Evolutionary conservation across 2,797 vertebrate genomes (phyloP), one percentile per base, ranked within the genome.

Genomic region (Gymnothorax reevesii): DNA sequence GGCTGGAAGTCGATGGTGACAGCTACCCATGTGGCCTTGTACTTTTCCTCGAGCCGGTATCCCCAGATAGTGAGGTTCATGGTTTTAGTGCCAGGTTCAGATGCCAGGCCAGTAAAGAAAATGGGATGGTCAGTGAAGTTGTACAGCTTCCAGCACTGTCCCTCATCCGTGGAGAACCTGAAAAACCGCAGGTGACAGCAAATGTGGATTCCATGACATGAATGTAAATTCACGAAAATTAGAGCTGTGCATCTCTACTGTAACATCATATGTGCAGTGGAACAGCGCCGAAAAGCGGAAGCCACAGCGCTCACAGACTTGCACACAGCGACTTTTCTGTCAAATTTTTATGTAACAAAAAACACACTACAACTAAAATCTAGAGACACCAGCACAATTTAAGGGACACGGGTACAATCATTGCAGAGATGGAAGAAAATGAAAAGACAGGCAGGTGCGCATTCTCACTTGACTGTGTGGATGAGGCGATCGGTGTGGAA

Each of bases 11-110:
- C 95, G 2, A 97, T 95, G 86, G 96, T 96, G 87, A 97, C 93
- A 0, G 95, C 92, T 4, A 96, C 95, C 96, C 96, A 96, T 91
- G 95, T 96, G 59, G 95, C 95, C 88, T 94, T 94, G 27, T 92
- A 89, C 22, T 95, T 93, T 0, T 94, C 95, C 82, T 97, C 95
- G 0, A 94, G 95, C 64, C 95, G 90, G 89, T 95, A 97, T 20
- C 96, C 96, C 94, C 96, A 97, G 85, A 97, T 94, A 10, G 96
- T 97, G 89, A 97, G 94, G 0, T 93, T 96, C 95, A 96, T 92
- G 85, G 96, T 95, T 84, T 96, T 96, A 52, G 94, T 95, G 15
- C 95, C 95, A 0, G 96, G 96, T 88, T 97, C 96, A 0, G 96
- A 96, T 0, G 95, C 93, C 83, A 97, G 89, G 86, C 96, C 96